Conservation (phyloP, 2,888 invertebrate genomes). For the Leptinotarsa peninsularis region DNA sequence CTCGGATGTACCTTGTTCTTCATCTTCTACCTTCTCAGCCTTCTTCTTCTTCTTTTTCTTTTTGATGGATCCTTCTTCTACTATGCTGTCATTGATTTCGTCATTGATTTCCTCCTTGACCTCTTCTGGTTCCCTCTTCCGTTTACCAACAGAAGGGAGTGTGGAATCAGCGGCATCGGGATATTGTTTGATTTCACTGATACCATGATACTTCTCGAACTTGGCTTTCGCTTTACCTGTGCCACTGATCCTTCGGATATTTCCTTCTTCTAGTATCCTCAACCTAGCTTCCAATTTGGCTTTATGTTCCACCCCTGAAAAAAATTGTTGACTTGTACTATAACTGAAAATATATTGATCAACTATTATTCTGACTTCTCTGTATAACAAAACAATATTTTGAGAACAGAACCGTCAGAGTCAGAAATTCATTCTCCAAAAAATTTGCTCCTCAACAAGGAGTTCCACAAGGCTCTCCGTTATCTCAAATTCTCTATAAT, state of each 20-base stretch:
- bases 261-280: constrained; percentile 86
- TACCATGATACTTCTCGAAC: constrained; percentile 92
- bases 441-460: too few relatives aligned
- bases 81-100: constrained; percentile 38
- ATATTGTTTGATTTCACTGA: constrained; percentile 84
- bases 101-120: constrained; percentile 53
- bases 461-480: too few relatives aligned
- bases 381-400: too few relatives aligned
- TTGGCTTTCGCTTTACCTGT: constrained; percentile 89
- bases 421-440: too few relatives aligned
- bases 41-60: constrained; percentile 37
- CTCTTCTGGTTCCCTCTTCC: constrained; percentile 69
- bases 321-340: background rate
- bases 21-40: constrained; percentile 47
- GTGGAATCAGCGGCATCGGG: constrained; percentile 86
- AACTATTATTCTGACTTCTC: too few relatives aligned
- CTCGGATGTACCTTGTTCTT: constrained; percentile 41
- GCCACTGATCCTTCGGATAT: constrained; percentile 84
- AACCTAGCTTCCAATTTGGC: constrained; percentile 88
- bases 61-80: constrained; percentile 25
- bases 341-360: too few relatives aligned
- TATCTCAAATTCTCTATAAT: too few relatives aligned
- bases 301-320: constrained; percentile 78
- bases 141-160: constrained; percentile 72
- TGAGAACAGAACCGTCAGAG: too few relatives aligned